A percentile compares a stretch with the other conserved stretches of the same genome.
Conservation (phyloP, 2,113 vertebrate genomes). For the Eurypyga helias region DNA sequence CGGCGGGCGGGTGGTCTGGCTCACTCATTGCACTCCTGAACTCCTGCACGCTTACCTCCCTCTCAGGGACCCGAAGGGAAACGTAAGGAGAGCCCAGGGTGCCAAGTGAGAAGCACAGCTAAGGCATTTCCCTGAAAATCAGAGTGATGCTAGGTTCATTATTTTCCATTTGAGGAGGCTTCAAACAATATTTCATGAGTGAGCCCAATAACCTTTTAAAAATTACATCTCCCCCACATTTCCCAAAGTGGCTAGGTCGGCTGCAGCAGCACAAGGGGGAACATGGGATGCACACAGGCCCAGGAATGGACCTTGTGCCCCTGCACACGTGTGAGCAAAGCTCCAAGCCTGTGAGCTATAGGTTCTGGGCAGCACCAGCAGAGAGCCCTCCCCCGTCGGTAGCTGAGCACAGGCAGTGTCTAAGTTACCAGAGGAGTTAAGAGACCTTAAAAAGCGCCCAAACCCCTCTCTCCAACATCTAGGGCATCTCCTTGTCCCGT, state of each 20-base stretch:
- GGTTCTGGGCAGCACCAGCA: rapidly evolving
- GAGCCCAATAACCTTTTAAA: background rate
- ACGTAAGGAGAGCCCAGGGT: background rate
- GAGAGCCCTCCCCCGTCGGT: background rate
- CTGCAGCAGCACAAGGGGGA: background rate
- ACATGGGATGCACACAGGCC: rapidly evolving
- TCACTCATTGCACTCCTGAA: background rate
- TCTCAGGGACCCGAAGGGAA: background rate
- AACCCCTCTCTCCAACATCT: background rate
- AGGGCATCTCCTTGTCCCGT: background rate
- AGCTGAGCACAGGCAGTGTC: background rate
- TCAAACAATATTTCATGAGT: background rate
- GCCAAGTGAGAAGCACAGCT: background rate
- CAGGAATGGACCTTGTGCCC: background rate
- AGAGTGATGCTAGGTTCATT: background rate
- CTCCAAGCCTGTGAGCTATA: background rate
- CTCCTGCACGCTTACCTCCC: rapidly evolving
- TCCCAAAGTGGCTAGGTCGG: background rate
- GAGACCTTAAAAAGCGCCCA: background rate
- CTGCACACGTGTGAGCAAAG: background rate
- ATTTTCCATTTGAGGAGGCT: background rate
- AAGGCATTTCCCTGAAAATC: background rate
- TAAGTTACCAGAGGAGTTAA: background rate
- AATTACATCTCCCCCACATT: background rate
- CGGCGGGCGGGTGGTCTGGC: background rate